Base-by-base conservation (phyloP, 2,797 vertebrate genomes). In the Brachyrhaphis roseni region DNA sequence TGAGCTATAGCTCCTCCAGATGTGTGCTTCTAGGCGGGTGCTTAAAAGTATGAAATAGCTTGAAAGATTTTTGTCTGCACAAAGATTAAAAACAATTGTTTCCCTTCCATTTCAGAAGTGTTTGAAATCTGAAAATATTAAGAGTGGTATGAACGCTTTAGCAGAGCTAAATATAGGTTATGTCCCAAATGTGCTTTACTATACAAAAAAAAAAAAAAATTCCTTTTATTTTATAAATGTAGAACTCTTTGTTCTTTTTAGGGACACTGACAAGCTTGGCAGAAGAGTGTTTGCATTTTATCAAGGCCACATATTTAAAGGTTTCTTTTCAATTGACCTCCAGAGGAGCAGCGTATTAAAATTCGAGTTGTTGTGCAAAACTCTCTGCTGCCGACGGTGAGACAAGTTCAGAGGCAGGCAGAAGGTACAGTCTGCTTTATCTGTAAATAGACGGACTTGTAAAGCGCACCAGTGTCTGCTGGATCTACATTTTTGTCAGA, bases 371-470 rank as follows among this genome's bases (percentile, higher is more conserved):
- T 59, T 3, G 70, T 75, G 77, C 77, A 74, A 55, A 43, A 13
- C 26, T 75, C 73, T 82, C 49, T 36, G 43, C 46, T 43, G 49
- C 66, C 66, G 74, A 59, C 77, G 75, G 59, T 77, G 57, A 79
- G 74, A 78, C 8, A 66, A 36, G 39, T 81, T 77, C 39, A 53
- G 45, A 26, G 51, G 79, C 75, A 79, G 84, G 59, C 49, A 39
- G 71, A 77, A 55, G 39, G 51, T 39, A 74, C 26, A 64, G 74
- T 77, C 78, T 84, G 72, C 84, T 95, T 93, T 90, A 89, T 91
- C 91, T 97, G 97, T 97, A 97, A 93, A 97, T 97, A 96, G 90
- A 90, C 89, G 92, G 90, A 91, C 91, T 90, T 91, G 88, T 87
- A 80, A 76, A 94, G 91, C 84, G 84, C 90, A 94, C 90, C 90